These are phyloP conservation scores for Bryconaethiops microstoma DNA, from an alignment of 2,797 vertebrate genomes.

Conservation along the genomic window DNA sequence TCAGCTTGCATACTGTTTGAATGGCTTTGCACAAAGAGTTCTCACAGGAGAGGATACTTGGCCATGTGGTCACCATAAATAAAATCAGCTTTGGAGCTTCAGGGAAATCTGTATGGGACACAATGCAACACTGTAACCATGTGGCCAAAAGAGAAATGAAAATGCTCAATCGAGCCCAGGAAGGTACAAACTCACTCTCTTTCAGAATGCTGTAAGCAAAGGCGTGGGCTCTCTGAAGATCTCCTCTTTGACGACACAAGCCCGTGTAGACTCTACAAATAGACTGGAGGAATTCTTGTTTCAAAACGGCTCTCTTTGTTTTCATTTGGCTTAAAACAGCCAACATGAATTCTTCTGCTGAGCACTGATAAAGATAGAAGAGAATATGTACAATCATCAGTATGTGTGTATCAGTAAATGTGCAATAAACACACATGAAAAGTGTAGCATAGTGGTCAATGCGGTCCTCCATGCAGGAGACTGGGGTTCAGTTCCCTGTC, in stretches of 20 bases:
- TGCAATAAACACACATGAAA: not conserved
- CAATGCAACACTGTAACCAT: not conserved
- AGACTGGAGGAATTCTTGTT: conserved; percentile 77
- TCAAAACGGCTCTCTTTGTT: conserved; percentile 70
- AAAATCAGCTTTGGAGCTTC: conserved; percentile 86
- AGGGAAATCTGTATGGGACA: conserved; percentile 80
- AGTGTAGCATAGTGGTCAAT: too few relatives aligned
- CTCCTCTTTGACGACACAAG: conserved; percentile 85
- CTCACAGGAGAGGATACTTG: conserved; percentile 78
- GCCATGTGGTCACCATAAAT: conserved; percentile 90
- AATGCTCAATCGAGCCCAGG: not conserved
- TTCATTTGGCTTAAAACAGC: conserved; percentile 85
- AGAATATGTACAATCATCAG: conserved; percentile 2
- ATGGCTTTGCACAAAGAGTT: conserved; percentile 86
- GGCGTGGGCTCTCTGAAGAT: conserved; percentile 85
- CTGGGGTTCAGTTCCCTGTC: too few relatives aligned
- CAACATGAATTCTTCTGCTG: conserved; percentile 78
- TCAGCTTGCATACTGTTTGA: conserved; percentile 82
- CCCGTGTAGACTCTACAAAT: conserved; percentile 90
- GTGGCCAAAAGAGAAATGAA: not conserved
- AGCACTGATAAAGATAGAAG: conserved; percentile 63
- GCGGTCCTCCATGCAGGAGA: too few relatives aligned
- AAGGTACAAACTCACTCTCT: conserved; percentile 79
- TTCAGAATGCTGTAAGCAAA: conserved; percentile 88
- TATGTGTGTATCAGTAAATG: not conserved